Percentiles rank a stretch among this genome's conserved stretches.
These are phyloP conservation scores for Numenius arquata DNA, from an alignment of 2,113 vertebrate species.

Conservation along the genomic window DNA sequence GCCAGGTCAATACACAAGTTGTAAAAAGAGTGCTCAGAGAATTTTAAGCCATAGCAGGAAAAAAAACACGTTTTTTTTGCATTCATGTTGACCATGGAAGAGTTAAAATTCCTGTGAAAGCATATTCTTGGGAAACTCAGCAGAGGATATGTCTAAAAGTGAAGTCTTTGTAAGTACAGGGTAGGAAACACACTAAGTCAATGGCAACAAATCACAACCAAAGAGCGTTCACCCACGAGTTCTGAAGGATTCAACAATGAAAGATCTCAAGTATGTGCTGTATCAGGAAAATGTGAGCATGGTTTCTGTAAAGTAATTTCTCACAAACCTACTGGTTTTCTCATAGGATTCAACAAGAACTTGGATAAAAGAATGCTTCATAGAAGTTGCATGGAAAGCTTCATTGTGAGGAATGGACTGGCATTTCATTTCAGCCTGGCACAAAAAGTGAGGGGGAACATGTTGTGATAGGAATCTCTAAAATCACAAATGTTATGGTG, in stretches of 20 bases:
- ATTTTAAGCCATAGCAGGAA: background rate
- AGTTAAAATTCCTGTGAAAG: background rate
- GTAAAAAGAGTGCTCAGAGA: background rate
- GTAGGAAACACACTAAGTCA: background rate
- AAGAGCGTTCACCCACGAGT: background rate
- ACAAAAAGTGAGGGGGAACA: background rate
- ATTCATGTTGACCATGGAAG: background rate
- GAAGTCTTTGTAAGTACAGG: background rate
- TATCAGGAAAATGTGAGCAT: background rate
- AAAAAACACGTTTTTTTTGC: background rate
- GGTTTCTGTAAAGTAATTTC: background rate
- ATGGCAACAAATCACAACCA: background rate
- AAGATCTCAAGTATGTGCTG: background rate
- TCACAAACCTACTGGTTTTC: background rate
- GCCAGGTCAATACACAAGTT: background rate
- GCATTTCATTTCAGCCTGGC: background rate
- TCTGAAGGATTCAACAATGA: background rate
- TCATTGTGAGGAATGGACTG: background rate
- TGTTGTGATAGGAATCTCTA: background rate
- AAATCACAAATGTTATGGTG: background rate
- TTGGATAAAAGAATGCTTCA: background rate
- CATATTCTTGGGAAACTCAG: background rate
- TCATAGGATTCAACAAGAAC: background rate
- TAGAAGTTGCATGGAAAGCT: background rate
- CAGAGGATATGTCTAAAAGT: background rate